phyloP scores from a whole-genome alignment of 2,888 invertebrate species.

The Ferdinandea cuprea region DNA sequence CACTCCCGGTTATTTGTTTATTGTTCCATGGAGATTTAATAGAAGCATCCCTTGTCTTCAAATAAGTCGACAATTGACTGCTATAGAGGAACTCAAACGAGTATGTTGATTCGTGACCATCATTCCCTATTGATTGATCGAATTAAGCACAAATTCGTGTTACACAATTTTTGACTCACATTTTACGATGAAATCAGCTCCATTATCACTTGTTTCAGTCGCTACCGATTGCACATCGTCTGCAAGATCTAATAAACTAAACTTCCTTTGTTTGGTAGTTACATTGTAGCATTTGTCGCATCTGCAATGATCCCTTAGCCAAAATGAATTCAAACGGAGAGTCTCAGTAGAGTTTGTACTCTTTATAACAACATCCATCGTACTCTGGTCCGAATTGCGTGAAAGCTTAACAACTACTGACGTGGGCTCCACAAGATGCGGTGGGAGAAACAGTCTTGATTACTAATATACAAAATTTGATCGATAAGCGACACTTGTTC shows the following conservation, averaged over 20 bases:
- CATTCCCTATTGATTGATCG: constrained; percentile 84
- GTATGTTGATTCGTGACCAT: constrained; percentile 85
- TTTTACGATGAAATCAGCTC: constrained; percentile 81
- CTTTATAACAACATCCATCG: constrained; percentile 49
- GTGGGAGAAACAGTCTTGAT: constrained; percentile 4
- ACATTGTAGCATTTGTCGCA: constrained; percentile 86
- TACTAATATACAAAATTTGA: constrained; percentile 18
- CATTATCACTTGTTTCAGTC: constrained; percentile 79
- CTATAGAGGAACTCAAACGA: constrained; percentile 83
- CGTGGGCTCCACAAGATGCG: background rate
- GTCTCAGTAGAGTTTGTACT: constrained; percentile 24
- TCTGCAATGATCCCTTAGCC: constrained; percentile 83
- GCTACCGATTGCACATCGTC: constrained; percentile 82
- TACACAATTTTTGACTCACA: constrained; percentile 83
- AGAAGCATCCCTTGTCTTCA: constrained; percentile 73
- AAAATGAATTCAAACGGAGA: constrained; percentile 76
- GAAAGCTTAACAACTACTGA: constrained; percentile 44
- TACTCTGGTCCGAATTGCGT: background rate
- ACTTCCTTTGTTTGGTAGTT: constrained; percentile 85
- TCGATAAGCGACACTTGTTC: constrained; percentile 26
- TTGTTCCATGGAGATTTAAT: constrained; percentile 84
- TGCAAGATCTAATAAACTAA: constrained; percentile 85
- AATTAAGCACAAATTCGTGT: background rate
- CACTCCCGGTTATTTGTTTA: constrained; percentile 81
- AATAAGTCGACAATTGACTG: constrained; percentile 77